Conservation (phyloP, 2,113 vertebrate species). For the Origma solitaria region DNA sequence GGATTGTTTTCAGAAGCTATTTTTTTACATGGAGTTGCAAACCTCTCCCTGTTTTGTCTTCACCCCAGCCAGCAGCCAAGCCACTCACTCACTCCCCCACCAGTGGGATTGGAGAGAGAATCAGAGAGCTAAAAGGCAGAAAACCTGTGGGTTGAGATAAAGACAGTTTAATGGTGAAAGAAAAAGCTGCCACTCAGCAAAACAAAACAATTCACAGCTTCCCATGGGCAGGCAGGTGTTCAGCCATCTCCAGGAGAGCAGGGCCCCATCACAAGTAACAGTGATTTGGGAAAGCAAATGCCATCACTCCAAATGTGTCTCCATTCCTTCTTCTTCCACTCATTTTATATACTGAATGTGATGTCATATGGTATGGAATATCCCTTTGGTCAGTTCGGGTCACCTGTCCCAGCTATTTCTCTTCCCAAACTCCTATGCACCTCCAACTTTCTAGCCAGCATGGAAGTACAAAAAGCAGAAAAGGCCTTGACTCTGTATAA, state of each 20-base stretch:
- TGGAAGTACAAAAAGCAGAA: background rate
- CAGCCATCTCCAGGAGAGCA: background rate
- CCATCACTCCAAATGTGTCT: background rate
- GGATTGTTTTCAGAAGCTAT: background rate
- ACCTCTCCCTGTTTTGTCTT: background rate
- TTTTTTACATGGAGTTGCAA: background rate
- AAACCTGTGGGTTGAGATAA: background rate
- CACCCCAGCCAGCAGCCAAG: background rate
- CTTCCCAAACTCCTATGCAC: background rate
- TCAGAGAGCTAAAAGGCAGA: background rate
- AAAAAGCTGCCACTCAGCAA: background rate
- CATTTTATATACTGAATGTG: background rate
- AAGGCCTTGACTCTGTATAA: background rate
- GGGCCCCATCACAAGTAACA: rapidly evolving
- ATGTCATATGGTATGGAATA: background rate
- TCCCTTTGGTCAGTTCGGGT: background rate
- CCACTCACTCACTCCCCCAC: background rate
- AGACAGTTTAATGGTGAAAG: background rate
- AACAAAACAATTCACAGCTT: background rate
- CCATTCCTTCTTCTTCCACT: background rate
- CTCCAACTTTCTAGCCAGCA: background rate
- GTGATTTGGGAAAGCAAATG: background rate
- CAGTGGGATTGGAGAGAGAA: background rate
- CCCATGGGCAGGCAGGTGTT: background rate
- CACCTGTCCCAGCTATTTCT: background rate